Evolutionary conservation across 2,797 vertebrate genomes (phyloP).

Genomic region (Danio kyathit): DNA sequence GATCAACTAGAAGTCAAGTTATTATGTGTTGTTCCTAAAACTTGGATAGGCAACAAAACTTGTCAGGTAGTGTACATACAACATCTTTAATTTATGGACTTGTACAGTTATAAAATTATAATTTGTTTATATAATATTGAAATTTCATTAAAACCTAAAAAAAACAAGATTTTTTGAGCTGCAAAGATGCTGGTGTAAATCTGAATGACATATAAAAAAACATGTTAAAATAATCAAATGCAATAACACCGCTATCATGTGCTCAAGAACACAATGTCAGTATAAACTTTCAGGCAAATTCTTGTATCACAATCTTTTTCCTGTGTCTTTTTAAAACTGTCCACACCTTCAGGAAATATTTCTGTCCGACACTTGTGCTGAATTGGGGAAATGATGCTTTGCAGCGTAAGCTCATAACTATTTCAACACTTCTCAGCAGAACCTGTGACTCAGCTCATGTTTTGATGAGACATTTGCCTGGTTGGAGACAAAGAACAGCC

Average conservation of each 20-base stretch:
- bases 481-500: slow-evolving; percentile 6
- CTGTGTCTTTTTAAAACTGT: background rate
- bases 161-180: too few species aligned
- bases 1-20: too few species aligned
- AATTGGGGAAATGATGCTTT: background rate
- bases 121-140: too few species aligned
- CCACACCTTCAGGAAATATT: background rate
- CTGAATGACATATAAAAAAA: background rate
- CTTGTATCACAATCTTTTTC: background rate
- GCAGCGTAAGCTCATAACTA: background rate
- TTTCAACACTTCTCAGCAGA: slow-evolving; percentile 1
- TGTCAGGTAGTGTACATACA: too few species aligned
- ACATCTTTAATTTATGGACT: too few species aligned
- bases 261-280: background rate
- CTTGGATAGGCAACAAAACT: too few species aligned
- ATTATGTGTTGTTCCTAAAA: too few species aligned
- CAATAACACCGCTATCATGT: background rate
- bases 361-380: background rate
- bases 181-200: background rate
- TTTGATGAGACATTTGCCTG: slow-evolving; percentile 4
- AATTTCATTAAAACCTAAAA: too few species aligned
- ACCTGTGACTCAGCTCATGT: background rate
- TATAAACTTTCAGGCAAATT: background rate
- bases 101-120: too few species aligned
- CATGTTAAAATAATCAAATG: background rate